Evolutionary conservation across 2,888 invertebrate species (phyloP).

Genomic region (Melanargia galathea): DNA sequence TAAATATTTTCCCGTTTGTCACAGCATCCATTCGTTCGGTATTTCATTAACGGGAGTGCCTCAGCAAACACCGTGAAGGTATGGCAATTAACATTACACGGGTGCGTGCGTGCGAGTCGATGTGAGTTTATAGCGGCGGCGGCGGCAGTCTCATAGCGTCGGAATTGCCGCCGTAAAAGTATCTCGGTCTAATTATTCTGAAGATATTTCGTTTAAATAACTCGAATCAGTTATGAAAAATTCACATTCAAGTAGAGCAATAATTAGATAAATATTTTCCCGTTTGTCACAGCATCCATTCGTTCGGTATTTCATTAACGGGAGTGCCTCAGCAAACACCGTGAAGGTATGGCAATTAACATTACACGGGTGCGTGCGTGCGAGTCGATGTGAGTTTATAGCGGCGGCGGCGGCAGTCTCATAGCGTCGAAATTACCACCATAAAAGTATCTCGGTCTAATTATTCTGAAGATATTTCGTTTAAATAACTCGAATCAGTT

Average conservation of each 20-base stretch:
- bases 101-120: not conserved
- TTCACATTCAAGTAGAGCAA: too few species aligned
- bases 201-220: not conserved
- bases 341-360: conserved; percentile 30
- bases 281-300: too few species aligned
- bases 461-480: too few species aligned
- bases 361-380: not conserved
- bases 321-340: conserved; percentile 5
- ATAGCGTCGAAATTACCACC: conserved; percentile 6
- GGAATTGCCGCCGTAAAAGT: conserved; percentile 10
- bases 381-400: not conserved
- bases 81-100: conserved; percentile 32
- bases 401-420: not conserved
- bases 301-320: conserved; percentile 2
- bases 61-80: conserved; percentile 17
- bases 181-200: not conserved
- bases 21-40: conserved; percentile 9
- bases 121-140: not conserved
- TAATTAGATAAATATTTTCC: too few species aligned
- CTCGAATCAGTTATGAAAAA: too few species aligned
- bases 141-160: conserved; percentile 4
- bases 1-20: too few species aligned
- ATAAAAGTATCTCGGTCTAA: conserved; percentile 8
- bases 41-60: conserved; percentile 11
- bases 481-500: not conserved